These are phyloP conservation scores for Bursaphelenchus mucronatus DNA, from an alignment of 1,140 invertebrate genomes.

Conservation along the genomic window DNA sequence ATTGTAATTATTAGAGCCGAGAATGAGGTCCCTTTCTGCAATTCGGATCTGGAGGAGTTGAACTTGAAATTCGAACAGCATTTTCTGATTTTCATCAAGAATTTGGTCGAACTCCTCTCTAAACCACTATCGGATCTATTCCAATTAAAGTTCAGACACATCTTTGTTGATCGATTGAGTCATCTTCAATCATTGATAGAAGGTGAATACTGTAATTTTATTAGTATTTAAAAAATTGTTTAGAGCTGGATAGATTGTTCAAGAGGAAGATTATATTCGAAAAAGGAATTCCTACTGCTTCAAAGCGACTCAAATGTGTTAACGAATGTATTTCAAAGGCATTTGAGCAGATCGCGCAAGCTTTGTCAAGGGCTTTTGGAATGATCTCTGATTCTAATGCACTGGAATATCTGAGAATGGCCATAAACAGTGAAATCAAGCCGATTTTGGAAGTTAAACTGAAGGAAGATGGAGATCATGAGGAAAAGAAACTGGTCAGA, in stretches of 20 bases:
- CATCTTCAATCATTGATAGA: no score
- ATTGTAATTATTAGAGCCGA: background rate
- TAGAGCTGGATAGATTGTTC: background rate
- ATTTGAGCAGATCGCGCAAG: conserved; percentile 4
- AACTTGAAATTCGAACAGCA: conserved; percentile 8
- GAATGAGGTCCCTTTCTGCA: conserved; percentile 13
- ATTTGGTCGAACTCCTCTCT: background rate
- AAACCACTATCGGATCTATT: background rate
- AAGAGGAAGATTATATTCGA: conserved; percentile 18
- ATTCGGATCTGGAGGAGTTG: conserved; percentile 8
- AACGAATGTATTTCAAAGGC: conserved; percentile 15
- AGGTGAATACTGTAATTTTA: no score
- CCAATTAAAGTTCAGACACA: no score
- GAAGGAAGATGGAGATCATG: background rate
- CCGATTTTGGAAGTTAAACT: background rate
- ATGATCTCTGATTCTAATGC: background rate
- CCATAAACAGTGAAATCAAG: background rate
- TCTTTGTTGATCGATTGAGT: no score
- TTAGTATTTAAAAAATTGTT: background rate
- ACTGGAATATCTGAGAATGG: background rate
- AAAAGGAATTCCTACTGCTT: conserved; percentile 16
- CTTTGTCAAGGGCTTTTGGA: background rate
- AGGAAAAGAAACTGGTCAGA: no score
- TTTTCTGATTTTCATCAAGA: background rate
- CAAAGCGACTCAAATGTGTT: conserved; percentile 16